Conservation (phyloP, 2,797 vertebrate species). For the Diplodus sargus region DNA sequence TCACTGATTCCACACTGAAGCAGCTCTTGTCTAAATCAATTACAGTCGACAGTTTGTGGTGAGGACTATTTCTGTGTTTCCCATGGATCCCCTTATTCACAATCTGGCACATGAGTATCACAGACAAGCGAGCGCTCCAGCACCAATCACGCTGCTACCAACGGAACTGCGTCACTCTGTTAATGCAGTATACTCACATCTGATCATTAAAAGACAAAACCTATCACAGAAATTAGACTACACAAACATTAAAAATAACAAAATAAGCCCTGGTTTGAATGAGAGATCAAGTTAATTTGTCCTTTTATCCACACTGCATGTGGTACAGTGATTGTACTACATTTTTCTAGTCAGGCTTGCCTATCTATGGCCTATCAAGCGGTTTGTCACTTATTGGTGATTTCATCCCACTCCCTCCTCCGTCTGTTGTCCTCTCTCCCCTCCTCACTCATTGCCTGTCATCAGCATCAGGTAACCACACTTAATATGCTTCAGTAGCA, state of each 20-base stretch:
- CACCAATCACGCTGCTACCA: background rate
- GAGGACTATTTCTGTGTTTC: constrained; percentile 15
- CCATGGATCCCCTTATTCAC: constrained; percentile 30
- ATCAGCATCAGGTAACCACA: constrained; percentile 40
- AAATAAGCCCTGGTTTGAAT: constrained; percentile 3
- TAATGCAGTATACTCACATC: background rate
- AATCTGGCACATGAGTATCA: constrained; percentile 15
- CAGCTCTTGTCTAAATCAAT: constrained; percentile 55
- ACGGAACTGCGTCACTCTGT: background rate
- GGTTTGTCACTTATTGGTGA: constrained; percentile 14
- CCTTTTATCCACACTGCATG: background rate
- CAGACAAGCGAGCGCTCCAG: background rate
- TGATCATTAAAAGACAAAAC: background rate
- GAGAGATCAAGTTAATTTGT: background rate
- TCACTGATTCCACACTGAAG: constrained; percentile 42
- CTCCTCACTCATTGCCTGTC: constrained; percentile 14
- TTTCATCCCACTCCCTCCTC: constrained; percentile 10
- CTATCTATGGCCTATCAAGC: background rate
- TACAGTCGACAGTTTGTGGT: constrained; percentile 21
- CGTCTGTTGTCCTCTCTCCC: constrained; percentile 14
- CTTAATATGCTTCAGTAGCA: constrained; percentile 34
- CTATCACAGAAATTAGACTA: background rate
- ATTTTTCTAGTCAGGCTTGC: background rate
- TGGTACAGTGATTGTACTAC: background rate
- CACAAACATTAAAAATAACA: background rate